These are phyloP conservation scores for Zaprionus nigranus DNA, from an alignment of 1,140 invertebrate species.

Conservation along the genomic window DNA sequence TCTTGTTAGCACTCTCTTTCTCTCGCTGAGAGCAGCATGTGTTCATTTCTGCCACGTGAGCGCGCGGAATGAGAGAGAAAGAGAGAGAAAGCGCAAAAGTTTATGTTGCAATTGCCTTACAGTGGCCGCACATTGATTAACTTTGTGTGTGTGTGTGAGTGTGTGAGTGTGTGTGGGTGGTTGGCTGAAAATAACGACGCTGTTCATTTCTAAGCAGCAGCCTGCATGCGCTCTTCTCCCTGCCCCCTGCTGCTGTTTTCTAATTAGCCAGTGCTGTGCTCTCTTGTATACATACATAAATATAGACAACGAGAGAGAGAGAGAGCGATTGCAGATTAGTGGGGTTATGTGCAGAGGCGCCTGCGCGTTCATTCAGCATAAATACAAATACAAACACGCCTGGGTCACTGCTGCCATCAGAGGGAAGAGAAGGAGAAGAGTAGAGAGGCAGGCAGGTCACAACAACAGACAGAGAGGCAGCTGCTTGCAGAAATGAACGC, in stretches of 20 bases:
- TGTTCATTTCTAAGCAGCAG: slow-evolving; percentile 33
- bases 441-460: slow-evolving; percentile 3
- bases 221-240: neutral
- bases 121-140: slow-evolving; percentile 38
- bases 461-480: slow-evolving; percentile 36
- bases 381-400: slow-evolving; percentile 37
- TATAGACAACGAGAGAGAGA: slow-evolving; percentile 30
- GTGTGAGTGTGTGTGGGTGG: slow-evolving; percentile 9
- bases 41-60: slow-evolving; percentile 46
- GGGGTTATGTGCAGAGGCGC: slow-evolving; percentile 32
- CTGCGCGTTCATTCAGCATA: slow-evolving; percentile 40
- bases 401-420: slow-evolving; percentile 28
- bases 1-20: neutral
- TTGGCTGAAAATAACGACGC: slow-evolving; percentile 38
- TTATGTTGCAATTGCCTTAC: slow-evolving; percentile 50
- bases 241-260: neutral
- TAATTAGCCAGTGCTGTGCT: slow-evolving; percentile 37
- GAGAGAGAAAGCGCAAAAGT: slow-evolving; percentile 30
- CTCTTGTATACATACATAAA: slow-evolving; percentile 49
- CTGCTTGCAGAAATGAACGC: slow-evolving; percentile 73
- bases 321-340: slow-evolving; percentile 32
- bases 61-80: neutral
- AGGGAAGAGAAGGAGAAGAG: neutral
- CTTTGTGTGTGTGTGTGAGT: neutral
- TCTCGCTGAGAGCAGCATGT: slow-evolving; percentile 15